Evolutionary conservation across 92 coral and sea anemone species (phyloP).

Genomic region (Actinostola sp.): DNA sequence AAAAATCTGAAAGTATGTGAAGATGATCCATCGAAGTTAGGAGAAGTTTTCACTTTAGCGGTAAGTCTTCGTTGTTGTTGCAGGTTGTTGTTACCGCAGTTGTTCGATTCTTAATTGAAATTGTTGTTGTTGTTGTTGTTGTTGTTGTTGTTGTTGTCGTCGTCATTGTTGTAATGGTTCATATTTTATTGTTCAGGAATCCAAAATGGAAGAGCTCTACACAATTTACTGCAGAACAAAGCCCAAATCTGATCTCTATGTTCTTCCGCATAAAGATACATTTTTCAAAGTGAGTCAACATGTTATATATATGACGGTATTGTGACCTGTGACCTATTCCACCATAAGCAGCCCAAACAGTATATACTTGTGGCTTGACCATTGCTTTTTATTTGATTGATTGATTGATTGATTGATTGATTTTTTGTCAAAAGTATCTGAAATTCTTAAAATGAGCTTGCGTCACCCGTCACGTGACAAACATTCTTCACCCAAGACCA

Average conservation of each 20-base stretch:
- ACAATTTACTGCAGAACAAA: slow-evolving; percentile 80
- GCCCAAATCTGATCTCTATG: slow-evolving; percentile 76
- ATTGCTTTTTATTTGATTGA: too few relatives aligned
- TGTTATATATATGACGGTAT: not conserved
- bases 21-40: slow-evolving; percentile 74
- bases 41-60: slow-evolving; percentile 60
- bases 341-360: too few relatives aligned
- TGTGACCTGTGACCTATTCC: too few relatives aligned
- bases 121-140: not conserved
- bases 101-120: too few relatives aligned
- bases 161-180: not conserved
- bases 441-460: too few relatives aligned
- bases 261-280: slow-evolving; percentile 64
- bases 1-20: slow-evolving; percentile 63
- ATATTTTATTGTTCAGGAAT: slow-evolving; percentile 54
- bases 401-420: too few relatives aligned
- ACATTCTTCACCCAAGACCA: too few relatives aligned
- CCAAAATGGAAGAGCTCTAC: slow-evolving; percentile 75
- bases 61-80: too few relatives aligned
- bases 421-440: too few relatives aligned
- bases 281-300: slow-evolving; percentile 61
- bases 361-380: too few relatives aligned
- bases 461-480: too few relatives aligned
- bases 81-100: too few relatives aligned
- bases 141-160: not conserved